Evolutionary conservation across 2,888 invertebrate species (phyloP).

Genomic region (Augiades crinisus): DNA sequence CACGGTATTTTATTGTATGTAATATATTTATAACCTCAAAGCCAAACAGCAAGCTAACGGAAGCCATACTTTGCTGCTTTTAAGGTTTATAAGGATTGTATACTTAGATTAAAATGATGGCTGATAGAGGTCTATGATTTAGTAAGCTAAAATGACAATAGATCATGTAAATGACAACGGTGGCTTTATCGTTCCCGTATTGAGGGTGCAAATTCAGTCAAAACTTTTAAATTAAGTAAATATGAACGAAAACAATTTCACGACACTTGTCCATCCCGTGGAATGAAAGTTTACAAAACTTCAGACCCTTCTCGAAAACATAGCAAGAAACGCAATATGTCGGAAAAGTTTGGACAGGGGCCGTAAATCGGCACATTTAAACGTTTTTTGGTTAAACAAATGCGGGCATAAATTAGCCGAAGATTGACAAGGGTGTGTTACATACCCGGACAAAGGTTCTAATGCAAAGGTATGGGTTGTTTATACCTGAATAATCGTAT

Average conservation of each 20-base stretch:
- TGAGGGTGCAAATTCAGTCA: neutral
- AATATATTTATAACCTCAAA: too few relatives aligned
- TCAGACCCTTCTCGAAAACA: conserved; percentile 22
- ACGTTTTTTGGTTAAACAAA: conserved; percentile 75
- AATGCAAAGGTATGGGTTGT: conserved; percentile 8
- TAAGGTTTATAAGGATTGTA: too few relatives aligned
- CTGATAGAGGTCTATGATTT: too few relatives aligned
- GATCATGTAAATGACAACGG: too few relatives aligned
- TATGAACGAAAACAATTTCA: conserved; percentile 19
- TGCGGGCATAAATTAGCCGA: conserved; percentile 68
- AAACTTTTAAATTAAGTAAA: conserved; percentile 7
- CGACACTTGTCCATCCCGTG: conserved; percentile 3
- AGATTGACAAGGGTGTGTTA: conserved; percentile 68
- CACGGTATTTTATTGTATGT: too few relatives aligned
- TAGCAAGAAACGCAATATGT: conserved; percentile 51
- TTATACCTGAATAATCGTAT: neutral
- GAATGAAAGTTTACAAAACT: conserved; percentile 19
- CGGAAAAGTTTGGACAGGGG: conserved; percentile 61
- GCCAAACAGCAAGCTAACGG: too few relatives aligned
- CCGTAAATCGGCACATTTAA: conserved; percentile 65
- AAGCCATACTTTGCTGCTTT: too few relatives aligned
- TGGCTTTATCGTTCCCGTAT: too few relatives aligned
- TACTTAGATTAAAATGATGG: too few relatives aligned
- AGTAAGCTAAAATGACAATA: too few relatives aligned
- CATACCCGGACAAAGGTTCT: conserved; percentile 42